Evolutionary conservation across 1,140 invertebrate genomes (phyloP).

Genomic region (Drusus annulatus): DNA sequence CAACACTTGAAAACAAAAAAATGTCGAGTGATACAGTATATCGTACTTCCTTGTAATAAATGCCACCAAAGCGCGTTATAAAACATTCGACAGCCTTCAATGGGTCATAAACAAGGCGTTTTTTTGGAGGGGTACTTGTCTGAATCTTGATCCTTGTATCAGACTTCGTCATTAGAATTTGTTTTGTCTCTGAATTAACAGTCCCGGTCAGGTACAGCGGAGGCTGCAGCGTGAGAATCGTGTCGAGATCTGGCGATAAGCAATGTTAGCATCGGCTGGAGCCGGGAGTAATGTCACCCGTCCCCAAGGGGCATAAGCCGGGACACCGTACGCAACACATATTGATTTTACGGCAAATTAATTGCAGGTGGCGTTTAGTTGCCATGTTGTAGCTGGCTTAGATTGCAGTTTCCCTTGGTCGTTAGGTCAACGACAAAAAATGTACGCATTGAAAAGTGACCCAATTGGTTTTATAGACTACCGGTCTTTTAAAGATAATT

Average conservation of each 20-base stretch:
- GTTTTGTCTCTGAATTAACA: neutral
- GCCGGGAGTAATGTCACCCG: slow-evolving; percentile 7
- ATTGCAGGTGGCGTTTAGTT: slow-evolving; percentile 12
- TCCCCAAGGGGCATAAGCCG: neutral
- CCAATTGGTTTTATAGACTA: neutral
- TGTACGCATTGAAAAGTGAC: neutral
- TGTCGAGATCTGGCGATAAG: neutral
- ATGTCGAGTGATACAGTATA: too few relatives aligned
- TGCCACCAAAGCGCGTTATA: too few relatives aligned
- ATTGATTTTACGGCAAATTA: neutral
- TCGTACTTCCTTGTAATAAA: too few relatives aligned
- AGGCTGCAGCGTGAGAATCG: neutral
- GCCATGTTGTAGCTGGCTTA: neutral
- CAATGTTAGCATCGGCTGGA: too few relatives aligned
- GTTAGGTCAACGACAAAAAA: neutral
- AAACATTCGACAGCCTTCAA: too few relatives aligned
- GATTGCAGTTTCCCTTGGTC: neutral
- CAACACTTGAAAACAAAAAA: too few relatives aligned
- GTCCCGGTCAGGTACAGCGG: neutral
- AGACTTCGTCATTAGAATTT: neutral
- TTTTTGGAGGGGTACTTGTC: too few relatives aligned
- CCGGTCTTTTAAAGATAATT: neutral
- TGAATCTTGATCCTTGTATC: too few relatives aligned
- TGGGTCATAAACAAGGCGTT: too few relatives aligned
- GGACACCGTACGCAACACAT: neutral